Percentiles rank a stretch among this genome's conserved stretches.
Conservation (phyloP, 1,140 invertebrate genomes). For the Leptinotarsa defecta region DNA sequence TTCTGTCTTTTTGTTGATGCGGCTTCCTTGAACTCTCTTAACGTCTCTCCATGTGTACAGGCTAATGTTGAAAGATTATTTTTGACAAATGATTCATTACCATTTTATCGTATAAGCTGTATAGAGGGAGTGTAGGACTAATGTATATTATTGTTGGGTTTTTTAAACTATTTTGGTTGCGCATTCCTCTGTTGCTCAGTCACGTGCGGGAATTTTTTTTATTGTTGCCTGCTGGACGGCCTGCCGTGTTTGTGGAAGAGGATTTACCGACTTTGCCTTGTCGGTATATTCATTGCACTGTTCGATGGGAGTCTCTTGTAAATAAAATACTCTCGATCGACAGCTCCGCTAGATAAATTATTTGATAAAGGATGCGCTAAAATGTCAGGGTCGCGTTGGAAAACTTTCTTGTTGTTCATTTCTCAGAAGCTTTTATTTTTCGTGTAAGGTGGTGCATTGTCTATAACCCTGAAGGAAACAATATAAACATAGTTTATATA, state of each 20-base stretch:
- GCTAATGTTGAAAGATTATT: constrained; percentile 53
- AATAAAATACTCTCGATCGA: constrained; percentile 9
- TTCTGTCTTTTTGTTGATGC: constrained; percentile 32
- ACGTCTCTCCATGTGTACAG: constrained; percentile 49
- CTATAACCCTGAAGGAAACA: too few species aligned
- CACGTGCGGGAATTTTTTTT: constrained; percentile 8
- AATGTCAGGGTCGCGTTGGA: too few species aligned
- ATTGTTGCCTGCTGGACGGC: too few species aligned
- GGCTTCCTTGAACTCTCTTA: constrained; percentile 27
- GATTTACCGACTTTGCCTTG: too few species aligned
- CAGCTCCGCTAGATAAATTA: background rate
- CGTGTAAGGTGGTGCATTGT: too few species aligned
- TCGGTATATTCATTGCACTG: background rate
- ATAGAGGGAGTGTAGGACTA: constrained; percentile 54
- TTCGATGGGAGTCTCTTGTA: background rate
- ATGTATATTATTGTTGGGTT: constrained; percentile 54
- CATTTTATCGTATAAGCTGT: constrained; percentile 54
- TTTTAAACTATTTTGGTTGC: constrained; percentile 41
- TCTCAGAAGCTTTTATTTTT: too few species aligned
- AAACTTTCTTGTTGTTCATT: too few species aligned
- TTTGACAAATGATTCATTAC: constrained; percentile 54
- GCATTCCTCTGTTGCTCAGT: constrained; percentile 50
- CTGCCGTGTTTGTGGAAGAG: too few species aligned
- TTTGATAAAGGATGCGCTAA: background rate
- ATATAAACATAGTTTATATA: too few species aligned